These are phyloP conservation scores for Ophioninae sp. DNA, from an alignment of 2,888 invertebrate species.

Conservation along the genomic window DNA sequence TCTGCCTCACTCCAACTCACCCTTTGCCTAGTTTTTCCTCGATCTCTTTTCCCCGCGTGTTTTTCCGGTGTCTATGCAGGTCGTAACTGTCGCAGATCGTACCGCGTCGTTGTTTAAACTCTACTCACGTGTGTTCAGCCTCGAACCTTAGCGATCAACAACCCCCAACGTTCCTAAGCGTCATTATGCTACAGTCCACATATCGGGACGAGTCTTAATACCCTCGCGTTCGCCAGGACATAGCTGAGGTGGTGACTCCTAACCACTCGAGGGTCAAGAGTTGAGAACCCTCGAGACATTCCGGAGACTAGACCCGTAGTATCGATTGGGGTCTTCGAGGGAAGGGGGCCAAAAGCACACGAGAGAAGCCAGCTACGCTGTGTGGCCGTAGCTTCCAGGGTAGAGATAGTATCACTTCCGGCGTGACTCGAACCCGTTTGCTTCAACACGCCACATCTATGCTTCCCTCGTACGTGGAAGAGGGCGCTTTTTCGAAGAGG, in stretches of 20 bases:
- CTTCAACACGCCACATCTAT: slow-evolving; percentile 37
- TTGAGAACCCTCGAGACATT: slow-evolving; percentile 65
- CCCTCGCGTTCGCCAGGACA: neutral
- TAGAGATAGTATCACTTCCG: slow-evolving; percentile 63
- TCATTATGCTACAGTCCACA: slow-evolving; percentile 26
- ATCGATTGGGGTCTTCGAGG: slow-evolving; percentile 60
- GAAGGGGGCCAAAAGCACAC: slow-evolving; percentile 47
- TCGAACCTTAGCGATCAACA: slow-evolving; percentile 36
- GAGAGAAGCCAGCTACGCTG: slow-evolving; percentile 45
- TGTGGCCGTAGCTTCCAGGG: slow-evolving; percentile 45
- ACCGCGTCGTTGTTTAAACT: slow-evolving; percentile 58
- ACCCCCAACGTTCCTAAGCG: slow-evolving; percentile 24
- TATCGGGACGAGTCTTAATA: neutral
- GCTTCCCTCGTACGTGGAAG: slow-evolving; percentile 24
- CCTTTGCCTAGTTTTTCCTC: slow-evolving; percentile 13
- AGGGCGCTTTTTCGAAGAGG: slow-evolving; percentile 31
- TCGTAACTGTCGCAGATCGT: neutral
- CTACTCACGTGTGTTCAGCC: slow-evolving; percentile 50
- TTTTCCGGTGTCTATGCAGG: neutral
- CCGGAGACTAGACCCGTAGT: slow-evolving; percentile 61
- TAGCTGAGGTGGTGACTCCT: slow-evolving; percentile 34
- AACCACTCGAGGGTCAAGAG: slow-evolving; percentile 58
- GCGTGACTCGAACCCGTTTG: slow-evolving; percentile 62
- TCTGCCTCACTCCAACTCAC: slow-evolving; percentile 19
- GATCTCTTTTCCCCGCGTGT: slow-evolving; percentile 25